Base-by-base conservation (phyloP, 2,113 vertebrate species). In the Sphaerodactylus townsendi region DNA sequence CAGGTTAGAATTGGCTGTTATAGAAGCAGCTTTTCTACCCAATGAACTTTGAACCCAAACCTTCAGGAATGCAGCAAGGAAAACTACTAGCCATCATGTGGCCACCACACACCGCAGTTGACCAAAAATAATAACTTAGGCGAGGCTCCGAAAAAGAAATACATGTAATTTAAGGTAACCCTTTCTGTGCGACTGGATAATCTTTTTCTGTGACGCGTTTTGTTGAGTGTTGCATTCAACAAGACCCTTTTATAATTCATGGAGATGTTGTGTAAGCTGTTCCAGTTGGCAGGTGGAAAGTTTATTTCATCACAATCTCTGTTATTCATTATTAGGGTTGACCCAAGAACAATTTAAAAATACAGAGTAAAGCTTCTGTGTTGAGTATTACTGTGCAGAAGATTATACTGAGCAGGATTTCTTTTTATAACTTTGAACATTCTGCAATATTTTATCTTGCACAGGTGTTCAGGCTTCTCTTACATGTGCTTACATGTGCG, bases 221-320 rank as follows among this genome's bases (percentile, higher is more conserved):
- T 39, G 25, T 59, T 81, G 79, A 56, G 35, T 41, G 53, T 64
- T 19, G 11, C 37, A 64, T 62, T 73, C 80, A 84, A 46, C 75
- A 78, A 78, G 83, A 46, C 23, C 64, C 81, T 4, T 48, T 87
- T 5, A 10, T 77, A 69, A 46, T 66, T 73, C 65, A 59, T 59
- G 9, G 17, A 77, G 28, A 39, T 15, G n/a, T 35, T 71, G 37
- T 86, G 35, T 69, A 78, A 41, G 62, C 68, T 71, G 53, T 9
- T 85, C 33, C 79, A 75, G 65, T 88, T 91, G 73, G 69, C 0
- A 86, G 11, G 2, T 72, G 6, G 59, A 83, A n/a, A 85, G 72
- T 8, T 41, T 74, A 84, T 75, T 25, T 21, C 83, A 7, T 37
- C 83, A 15, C 33, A 83, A 81, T 81, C 5, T 83, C 75, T 77